These are phyloP conservation scores for Ferdinandea cuprea DNA, from an alignment of 2,888 invertebrate species.

Conservation along the genomic window DNA sequence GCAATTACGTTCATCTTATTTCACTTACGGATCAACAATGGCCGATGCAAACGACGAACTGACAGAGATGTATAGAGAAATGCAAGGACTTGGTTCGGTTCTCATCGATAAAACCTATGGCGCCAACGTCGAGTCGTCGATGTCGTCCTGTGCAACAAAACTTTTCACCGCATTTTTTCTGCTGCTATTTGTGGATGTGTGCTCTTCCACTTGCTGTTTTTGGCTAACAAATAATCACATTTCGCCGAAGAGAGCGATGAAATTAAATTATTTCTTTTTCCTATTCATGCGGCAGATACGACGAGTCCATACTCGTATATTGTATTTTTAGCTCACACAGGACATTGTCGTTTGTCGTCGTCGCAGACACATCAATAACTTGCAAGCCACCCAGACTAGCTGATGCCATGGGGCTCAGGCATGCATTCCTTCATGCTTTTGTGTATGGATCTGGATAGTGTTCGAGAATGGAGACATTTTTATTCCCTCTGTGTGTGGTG, in stretches of 20 bases:
- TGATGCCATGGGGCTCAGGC: slow-evolving; percentile 37
- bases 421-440: slow-evolving; percentile 41
- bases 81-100: slow-evolving; percentile 9
- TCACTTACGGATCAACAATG: slow-evolving; percentile 63
- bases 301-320: too few relatives aligned
- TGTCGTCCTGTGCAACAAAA: slow-evolving; percentile 42
- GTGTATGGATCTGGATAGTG: slow-evolving; percentile 3
- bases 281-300: slow-evolving; percentile 46
- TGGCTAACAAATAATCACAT: slow-evolving; percentile 66
- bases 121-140: slow-evolving; percentile 39
- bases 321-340: slow-evolving; percentile 60
- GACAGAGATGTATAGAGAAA: slow-evolving; percentile 21
- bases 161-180: slow-evolving; percentile 49
- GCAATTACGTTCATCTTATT: slow-evolving; percentile 54
- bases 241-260: slow-evolving; percentile 45
- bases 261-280: slow-evolving; percentile 59
- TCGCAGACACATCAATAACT: slow-evolving; percentile 67
- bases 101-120: slow-evolving; percentile 62
- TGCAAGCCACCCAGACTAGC: slow-evolving; percentile 64
- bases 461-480: slow-evolving; percentile 30
- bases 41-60: slow-evolving; percentile 26
- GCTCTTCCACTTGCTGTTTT: slow-evolving; percentile 43
- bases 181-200: neutral
- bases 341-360: slow-evolving; percentile 61
- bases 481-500: slow-evolving; percentile 6